A percentile compares a stretch with the other conserved stretches of the same genome.
Evolutionary conservation across 1,140 invertebrate species (phyloP).

Genomic region (Thaumetopoea pityocampa): DNA sequence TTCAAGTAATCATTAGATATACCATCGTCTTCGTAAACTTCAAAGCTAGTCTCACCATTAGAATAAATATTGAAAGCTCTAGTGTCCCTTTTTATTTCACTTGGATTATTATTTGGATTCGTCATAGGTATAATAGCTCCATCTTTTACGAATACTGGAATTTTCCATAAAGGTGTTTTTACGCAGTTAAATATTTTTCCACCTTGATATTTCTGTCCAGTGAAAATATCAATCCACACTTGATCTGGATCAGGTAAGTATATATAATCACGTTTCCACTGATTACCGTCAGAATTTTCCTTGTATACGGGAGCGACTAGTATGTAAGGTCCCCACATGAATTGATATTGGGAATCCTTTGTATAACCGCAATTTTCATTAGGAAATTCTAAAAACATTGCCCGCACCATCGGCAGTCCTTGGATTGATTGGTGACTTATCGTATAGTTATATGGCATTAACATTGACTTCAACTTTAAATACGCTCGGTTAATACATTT

Average conservation of each 20-base stretch:
- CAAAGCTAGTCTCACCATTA: slow-evolving; percentile 36
- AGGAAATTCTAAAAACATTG: slow-evolving; percentile 61
- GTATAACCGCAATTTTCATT: slow-evolving; percentile 42
- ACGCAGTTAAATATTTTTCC: slow-evolving; percentile 57
- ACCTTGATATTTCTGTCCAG: slow-evolving; percentile 55
- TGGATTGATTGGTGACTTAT: slow-evolving; percentile 46
- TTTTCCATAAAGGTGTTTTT: slow-evolving; percentile 54
- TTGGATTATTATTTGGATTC: slow-evolving; percentile 54
- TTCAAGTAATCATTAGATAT: slow-evolving; percentile 41
- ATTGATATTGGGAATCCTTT: slow-evolving; percentile 57
- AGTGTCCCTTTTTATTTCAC: slow-evolving; percentile 44
- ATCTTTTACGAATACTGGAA: slow-evolving; percentile 62
- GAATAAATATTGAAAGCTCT: slow-evolving; percentile 56
- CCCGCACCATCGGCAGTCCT: slow-evolving; percentile 62
- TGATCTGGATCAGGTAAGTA: slow-evolving; percentile 52
- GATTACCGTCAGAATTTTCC: slow-evolving; percentile 14
- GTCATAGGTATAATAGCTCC: slow-evolving; percentile 60
- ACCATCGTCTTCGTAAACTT: slow-evolving; percentile 65
- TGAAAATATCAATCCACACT: slow-evolving; percentile 63
- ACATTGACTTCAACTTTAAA: slow-evolving; percentile 61
- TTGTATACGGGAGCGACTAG: slow-evolving; percentile 60
- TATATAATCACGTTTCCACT: slow-evolving; percentile 42
- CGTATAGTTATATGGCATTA: slow-evolving; percentile 66
- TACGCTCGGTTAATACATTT: slow-evolving; percentile 56
- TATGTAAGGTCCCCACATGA: slow-evolving; percentile 63